Base-by-base conservation (phyloP, 2,888 invertebrate species). In the Eustalomyia histrio region DNA sequence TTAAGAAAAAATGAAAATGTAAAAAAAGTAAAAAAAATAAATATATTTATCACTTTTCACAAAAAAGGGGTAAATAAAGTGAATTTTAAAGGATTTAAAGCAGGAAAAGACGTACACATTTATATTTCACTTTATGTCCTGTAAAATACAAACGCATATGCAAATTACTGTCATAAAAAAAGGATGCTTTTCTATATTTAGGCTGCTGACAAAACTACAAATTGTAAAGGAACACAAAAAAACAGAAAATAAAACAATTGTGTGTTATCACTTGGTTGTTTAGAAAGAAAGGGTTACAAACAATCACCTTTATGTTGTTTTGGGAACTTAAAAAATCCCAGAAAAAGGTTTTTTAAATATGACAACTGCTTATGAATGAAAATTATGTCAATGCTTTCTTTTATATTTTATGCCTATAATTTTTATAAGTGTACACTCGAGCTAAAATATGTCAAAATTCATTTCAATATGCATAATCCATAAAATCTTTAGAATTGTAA, bases 41-140 rank as follows among this genome's bases (percentile, higher is more conserved):
- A 43, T 14, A 39, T 39, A 39, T 39, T 39, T 39, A n/a, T 9
- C 10, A 39, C 12, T 39, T 6, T 6, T 29, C 3, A 39, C 2
- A 39, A 39, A 39, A 47, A n/a, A 47, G 43, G 43, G 43, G 43
- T 47, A n/a, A 47, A 47, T 47, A 47, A 47, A 47, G 43, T 14
- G 43, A n/a, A 47, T n/a, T n/a, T 43, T 5, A n/a, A n/a, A n/a
- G 6, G 14, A 4, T 47, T 57, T 67, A 18, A 65, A 80, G 76
- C 80, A 69, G 80, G 76, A 80, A 80, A 80, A 80, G 76, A 80
- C 80, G 72, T 50, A 53, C 80, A 60, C 50, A 72, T 61, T 47
- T 24, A 57, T 17, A 47, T n/a, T 39, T 6, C 43, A 47, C n/a
- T 29, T 58, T 29, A 65, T 80, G 71, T 80, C 71, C 74, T 75